phyloP scores from a whole-genome alignment of 2,797 vertebrate genomes.

The Simalia tracyae region DNA sequence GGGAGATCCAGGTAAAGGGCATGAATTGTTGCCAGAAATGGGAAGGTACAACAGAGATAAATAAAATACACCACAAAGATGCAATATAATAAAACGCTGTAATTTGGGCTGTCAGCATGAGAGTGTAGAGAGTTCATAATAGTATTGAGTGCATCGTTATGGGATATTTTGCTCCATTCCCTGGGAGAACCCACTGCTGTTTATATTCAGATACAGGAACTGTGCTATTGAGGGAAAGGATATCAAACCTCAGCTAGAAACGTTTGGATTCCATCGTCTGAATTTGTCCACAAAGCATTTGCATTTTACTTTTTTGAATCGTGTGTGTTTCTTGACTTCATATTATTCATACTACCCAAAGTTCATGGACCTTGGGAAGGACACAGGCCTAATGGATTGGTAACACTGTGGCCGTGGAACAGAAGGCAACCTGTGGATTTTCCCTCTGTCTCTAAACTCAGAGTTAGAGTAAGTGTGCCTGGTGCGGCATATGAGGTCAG shows the following conservation, averaged over 20 bases:
- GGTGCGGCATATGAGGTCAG: background rate
- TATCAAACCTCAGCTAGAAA: slow-evolving; percentile 46
- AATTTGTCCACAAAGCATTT: slow-evolving; percentile 37
- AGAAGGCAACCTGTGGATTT: background rate
- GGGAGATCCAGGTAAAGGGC: slow-evolving; percentile 57
- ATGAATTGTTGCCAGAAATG: slow-evolving; percentile 65
- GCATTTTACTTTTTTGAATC: slow-evolving; percentile 37
- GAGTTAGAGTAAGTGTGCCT: background rate
- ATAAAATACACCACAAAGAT: slow-evolving; percentile 73
- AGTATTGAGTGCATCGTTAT: slow-evolving; percentile 67
- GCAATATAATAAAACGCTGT: slow-evolving; percentile 76
- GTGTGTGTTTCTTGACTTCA: background rate
- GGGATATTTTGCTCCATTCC: slow-evolving; percentile 64
- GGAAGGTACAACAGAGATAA: slow-evolving; percentile 69
- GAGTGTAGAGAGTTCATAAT: slow-evolving; percentile 57
- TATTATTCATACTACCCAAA: slow-evolving; percentile 9
- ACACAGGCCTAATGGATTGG: background rate
- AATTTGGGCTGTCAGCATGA: slow-evolving; percentile 74
- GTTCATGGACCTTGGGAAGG: background rate
- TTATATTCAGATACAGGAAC: slow-evolving; percentile 61
- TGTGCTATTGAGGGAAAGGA: slow-evolving; percentile 45
- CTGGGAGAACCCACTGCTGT: slow-evolving; percentile 44
- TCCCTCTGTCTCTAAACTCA: background rate
- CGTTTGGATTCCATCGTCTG: slow-evolving; percentile 43
- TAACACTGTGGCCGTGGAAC: background rate